Conservation (phyloP, 92 coral and sea anemone genomes). For the Porites lobata region DNA sequence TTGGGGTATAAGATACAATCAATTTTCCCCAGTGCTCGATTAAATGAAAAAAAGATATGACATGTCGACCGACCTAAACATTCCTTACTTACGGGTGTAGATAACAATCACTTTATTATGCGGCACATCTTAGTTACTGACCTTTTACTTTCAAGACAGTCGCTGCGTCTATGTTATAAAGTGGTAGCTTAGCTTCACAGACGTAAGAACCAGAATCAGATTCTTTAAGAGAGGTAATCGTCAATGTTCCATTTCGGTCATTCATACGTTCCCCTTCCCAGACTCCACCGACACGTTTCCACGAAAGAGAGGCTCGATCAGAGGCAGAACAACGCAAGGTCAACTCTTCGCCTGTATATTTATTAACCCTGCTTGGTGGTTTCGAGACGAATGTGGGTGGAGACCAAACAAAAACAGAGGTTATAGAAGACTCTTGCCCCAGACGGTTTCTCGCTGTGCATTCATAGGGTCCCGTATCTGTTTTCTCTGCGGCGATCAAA, state of each 20-base stretch:
- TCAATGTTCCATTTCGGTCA: slow-evolving; percentile 13
- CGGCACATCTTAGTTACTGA: no score
- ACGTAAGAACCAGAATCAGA: slow-evolving; percentile 32
- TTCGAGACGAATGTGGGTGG: background rate
- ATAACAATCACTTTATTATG: no score
- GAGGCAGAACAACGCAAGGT: slow-evolving; percentile 2
- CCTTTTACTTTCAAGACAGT: background rate
- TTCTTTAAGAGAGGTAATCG: background rate
- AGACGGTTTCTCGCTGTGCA: slow-evolving; percentile 27
- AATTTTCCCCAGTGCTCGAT: no score
- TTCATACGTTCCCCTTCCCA: slow-evolving; percentile 25
- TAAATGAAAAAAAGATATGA: no score
- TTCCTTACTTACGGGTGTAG: no score
- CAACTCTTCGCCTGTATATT: background rate
- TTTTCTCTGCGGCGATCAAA: background rate
- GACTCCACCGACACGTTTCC: slow-evolving; percentile 24
- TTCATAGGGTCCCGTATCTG: slow-evolving; percentile 21
- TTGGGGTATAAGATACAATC: no score
- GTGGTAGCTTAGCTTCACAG: slow-evolving; percentile 21
- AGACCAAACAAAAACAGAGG: slow-evolving; percentile 3
- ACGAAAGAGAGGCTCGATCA: background rate
- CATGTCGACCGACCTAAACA: no score
- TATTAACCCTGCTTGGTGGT: background rate
- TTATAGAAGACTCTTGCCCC: slow-evolving; percentile 3
- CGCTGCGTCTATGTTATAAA: background rate